phyloP scores from a whole-genome alignment of 2,797 vertebrate species.

The Kryptolebias ocellatus region DNA sequence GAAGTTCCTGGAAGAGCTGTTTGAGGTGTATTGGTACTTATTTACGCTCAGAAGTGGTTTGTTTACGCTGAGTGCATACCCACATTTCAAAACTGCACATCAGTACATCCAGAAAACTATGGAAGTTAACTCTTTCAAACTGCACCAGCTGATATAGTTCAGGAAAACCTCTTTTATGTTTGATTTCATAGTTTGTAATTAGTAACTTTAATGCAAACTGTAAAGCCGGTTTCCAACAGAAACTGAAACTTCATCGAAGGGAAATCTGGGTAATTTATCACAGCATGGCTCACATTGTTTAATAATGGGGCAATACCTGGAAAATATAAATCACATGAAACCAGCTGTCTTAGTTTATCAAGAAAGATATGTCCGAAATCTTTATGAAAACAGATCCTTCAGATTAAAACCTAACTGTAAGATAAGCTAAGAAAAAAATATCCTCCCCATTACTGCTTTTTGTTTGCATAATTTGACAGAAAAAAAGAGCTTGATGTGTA shows the following conservation, averaged over 20 bases:
- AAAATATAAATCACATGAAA: slow-evolving; percentile 23
- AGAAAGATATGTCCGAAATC: slow-evolving; percentile 23
- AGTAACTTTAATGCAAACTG: neutral
- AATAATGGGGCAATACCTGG: slow-evolving; percentile 10
- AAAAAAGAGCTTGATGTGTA: slow-evolving; percentile 33
- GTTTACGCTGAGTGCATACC: no score
- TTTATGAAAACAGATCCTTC: slow-evolving; percentile 26
- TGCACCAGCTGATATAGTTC: no score
- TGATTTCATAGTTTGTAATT: no score
- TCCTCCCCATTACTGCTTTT: neutral
- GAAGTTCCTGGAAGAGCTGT: no score
- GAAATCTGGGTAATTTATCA: slow-evolving; percentile 5
- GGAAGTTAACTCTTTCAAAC: no score
- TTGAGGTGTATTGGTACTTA: no score
- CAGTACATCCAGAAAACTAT: no score
- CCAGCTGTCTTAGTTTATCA: slow-evolving; percentile 7
- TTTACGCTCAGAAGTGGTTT: no score
- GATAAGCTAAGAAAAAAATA: slow-evolving; percentile 1
- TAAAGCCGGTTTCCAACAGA: slow-evolving; percentile 6
- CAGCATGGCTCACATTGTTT: neutral
- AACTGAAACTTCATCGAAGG: slow-evolving; percentile 9
- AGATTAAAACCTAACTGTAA: slow-evolving; percentile 19
- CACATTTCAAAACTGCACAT: no score
- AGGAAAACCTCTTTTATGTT: no score
- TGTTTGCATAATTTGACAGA: slow-evolving; percentile 8